These are phyloP conservation scores for Sebastes fasciatus DNA, from an alignment of 2,113 vertebrate species.

Conservation along the genomic window DNA sequence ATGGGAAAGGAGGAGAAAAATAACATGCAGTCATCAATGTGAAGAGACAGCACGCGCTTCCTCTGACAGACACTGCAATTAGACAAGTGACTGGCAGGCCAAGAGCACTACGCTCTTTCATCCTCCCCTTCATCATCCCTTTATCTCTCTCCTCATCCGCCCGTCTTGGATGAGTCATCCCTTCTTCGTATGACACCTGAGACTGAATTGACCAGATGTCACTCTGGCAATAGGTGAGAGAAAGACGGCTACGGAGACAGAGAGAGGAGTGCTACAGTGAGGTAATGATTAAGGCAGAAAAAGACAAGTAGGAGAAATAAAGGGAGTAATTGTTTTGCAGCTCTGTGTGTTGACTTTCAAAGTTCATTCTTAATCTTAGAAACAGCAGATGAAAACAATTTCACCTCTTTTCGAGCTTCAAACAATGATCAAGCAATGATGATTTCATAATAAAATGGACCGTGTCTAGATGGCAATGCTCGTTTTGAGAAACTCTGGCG, in stretches of 20 bases:
- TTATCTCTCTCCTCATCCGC: conserved; percentile 41
- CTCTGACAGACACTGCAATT: conserved; percentile 73
- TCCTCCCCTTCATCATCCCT: conserved; percentile 55
- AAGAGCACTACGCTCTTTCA: conserved; percentile 51
- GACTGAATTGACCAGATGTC: conserved; percentile 52
- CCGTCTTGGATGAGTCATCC: conserved; percentile 66
- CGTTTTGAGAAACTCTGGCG: not conserved
- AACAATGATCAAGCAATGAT: not conserved
- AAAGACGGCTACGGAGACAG: conserved; percentile 1
- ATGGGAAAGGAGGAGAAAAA: conserved; percentile 42
- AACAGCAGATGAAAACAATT: not conserved
- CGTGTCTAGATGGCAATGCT: not conserved
- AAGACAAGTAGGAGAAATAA: not conserved
- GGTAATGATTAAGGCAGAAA: not conserved
- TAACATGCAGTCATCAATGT: conserved; percentile 56
- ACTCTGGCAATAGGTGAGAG: conserved; percentile 25
- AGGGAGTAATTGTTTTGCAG: not conserved
- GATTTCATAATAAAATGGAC: not conserved
- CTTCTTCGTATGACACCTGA: conserved; percentile 61
- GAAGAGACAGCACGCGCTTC: conserved; percentile 42
- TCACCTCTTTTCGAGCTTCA: too few species aligned
- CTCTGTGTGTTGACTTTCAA: too few species aligned
- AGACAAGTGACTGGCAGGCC: conserved; percentile 64
- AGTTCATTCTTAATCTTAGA: not conserved
- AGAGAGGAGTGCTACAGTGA: conserved; percentile 1